phyloP scores from a whole-genome alignment of 2,113 vertebrate genomes.

The Heterotis niloticus region DNA sequence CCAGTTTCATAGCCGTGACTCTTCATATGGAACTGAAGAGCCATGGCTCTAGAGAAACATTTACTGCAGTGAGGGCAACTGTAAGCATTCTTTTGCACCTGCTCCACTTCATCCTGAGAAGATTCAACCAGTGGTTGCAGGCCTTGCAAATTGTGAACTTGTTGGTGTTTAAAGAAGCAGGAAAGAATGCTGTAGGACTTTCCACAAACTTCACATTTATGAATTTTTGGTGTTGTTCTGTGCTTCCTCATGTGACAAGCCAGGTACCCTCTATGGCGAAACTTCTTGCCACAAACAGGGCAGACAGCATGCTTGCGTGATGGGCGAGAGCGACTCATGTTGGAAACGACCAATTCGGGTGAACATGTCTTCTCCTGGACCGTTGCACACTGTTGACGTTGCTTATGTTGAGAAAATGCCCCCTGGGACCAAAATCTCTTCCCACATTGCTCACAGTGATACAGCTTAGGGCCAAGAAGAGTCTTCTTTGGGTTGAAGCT shows the following conservation, averaged over 20 bases:
- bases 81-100: conserved; percentile 65
- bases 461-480: conserved; percentile 66
- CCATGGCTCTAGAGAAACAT: conserved; percentile 65
- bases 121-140: conserved; percentile 60
- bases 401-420: conserved; percentile 67
- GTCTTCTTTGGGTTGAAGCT: conserved; percentile 70
- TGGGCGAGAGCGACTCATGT: conserved; percentile 42
- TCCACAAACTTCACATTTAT: conserved; percentile 62
- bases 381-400: conserved; percentile 56
- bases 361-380: conserved; percentile 43
- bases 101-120: conserved; percentile 66
- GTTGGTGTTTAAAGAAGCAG: conserved; percentile 66
- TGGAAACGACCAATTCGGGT: conserved; percentile 23
- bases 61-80: conserved; percentile 67
- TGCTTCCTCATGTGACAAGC: conserved; percentile 60
- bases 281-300: conserved; percentile 59
- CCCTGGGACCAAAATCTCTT: conserved; percentile 72
- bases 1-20: conserved; percentile 65
- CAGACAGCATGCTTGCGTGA: conserved; percentile 48
- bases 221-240: conserved; percentile 48
- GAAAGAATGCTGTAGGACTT: conserved; percentile 64
- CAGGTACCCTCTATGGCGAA: conserved; percentile 59
- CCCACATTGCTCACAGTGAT: conserved; percentile 65
- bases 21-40: conserved; percentile 71
- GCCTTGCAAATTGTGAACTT: conserved; percentile 53